Evolutionary conservation across 2,113 vertebrate species (phyloP), one percentile per base, ranked within the genome.

Genomic region (Atherinomorus stipes): DNA sequence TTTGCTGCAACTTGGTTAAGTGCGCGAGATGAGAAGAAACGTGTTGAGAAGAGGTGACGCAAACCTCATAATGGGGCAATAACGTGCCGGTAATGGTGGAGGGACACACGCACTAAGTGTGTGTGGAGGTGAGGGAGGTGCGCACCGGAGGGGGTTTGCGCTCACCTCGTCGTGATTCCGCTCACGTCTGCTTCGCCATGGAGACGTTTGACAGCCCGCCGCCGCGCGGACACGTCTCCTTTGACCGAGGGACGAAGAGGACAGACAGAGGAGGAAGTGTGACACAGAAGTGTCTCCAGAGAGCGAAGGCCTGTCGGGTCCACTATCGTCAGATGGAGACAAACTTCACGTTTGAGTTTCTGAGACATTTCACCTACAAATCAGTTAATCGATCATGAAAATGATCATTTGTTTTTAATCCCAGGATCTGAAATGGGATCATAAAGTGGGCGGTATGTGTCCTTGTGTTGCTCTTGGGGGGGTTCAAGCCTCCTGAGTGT

Each of bases 131-230:
- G 84, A 64, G 51, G 61, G 15, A 50, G 26, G 44, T 34, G 66
- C 45, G 62, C 13, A 6, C 51, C 51, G 62, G 60, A 40, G 76
- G 63, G 76, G 63, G 71, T 68, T 51, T 64, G 56, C 56, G 21
- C 68, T 44, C 81, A 13, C 42, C 64, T 51, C 51, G 23, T 89
- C 76, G 21, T 72, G 34, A 90, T 88, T 88, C 87, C 53, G 0
- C 69, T 86, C 87, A 90, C 89, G 89, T 86, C 2, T 2, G 26
- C 79, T 78, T 85, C 64, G 74, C 87, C 89, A 89, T 88, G 87
- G 89, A 89, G 89, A 89, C 85, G 81, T 88, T 80, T 84, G 86
- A 86, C 85, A 83, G 86, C 72, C 80, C 56, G 71, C 72, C 34
- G 73, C 58, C 76, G 76, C 66, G 71, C 65, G 80, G 74, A 54